phyloP scores from a whole-genome alignment of 2,888 invertebrate species.

The Tuberolachnus salignus region DNA sequence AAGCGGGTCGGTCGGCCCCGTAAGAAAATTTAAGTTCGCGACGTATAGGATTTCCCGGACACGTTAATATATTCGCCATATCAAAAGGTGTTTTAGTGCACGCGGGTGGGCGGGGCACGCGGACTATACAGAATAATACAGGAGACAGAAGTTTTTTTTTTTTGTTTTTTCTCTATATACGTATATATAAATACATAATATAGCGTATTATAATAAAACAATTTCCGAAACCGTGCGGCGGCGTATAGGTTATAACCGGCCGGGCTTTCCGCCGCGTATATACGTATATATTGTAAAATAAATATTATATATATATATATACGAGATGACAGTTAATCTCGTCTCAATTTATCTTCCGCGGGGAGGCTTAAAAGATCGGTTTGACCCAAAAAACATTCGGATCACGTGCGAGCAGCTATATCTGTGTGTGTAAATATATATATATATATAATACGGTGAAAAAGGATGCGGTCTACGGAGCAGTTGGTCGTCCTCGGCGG shows the following conservation, averaged over 20 bases:
- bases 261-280: no score
- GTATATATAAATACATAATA: slow-evolving; percentile 23
- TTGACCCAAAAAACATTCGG: slow-evolving; percentile 48
- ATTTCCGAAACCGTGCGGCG: slow-evolving; percentile 20
- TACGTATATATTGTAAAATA: no score
- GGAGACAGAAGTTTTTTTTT: slow-evolving; percentile 23
- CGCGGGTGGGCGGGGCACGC: not conserved
- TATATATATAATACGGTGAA: not conserved
- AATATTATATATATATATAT: not conserved
- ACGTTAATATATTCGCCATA: slow-evolving; percentile 29
- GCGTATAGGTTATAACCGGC: no score
- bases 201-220: slow-evolving; percentile 46
- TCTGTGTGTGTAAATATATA: not conserved
- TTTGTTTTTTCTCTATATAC: not conserved
- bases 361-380: slow-evolving; percentile 46
- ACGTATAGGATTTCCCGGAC: slow-evolving; percentile 33
- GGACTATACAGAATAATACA: no score
- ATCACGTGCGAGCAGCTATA: slow-evolving; percentile 46
- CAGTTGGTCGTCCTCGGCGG: slow-evolving; percentile 12
- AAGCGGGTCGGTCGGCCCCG: not conserved
- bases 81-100: not conserved
- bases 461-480: slow-evolving; percentile 28
- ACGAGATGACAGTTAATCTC: slow-evolving; percentile 49
- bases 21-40: slow-evolving; percentile 36
- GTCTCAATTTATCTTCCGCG: slow-evolving; percentile 49